Conservation (phyloP, 2,797 vertebrate species). For the Rhadinocentrus ornatus region DNA sequence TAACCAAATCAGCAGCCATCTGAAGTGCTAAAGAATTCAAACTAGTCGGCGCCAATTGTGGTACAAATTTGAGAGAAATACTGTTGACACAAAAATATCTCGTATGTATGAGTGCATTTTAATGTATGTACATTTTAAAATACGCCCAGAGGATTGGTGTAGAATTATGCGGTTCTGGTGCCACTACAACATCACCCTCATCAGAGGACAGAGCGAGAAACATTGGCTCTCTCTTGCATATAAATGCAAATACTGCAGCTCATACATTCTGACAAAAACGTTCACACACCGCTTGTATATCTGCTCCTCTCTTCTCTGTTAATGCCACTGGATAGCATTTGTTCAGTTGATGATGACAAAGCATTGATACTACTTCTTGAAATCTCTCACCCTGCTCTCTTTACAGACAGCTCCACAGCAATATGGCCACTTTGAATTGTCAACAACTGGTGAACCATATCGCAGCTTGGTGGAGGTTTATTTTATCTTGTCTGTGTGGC, state of each 20-base stretch:
- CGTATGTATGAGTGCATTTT: background rate
- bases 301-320: slow-evolving; percentile 5
- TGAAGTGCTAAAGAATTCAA: slow-evolving; percentile 34
- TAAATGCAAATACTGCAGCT: slow-evolving; percentile 17
- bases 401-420: slow-evolving; percentile 56
- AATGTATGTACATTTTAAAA: background rate
- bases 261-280: background rate
- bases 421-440: slow-evolving; percentile 64
- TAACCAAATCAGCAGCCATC: slow-evolving; percentile 33
- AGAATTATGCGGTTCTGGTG: slow-evolving; percentile 2
- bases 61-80: slow-evolving; percentile 20
- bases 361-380: slow-evolving; percentile 43
- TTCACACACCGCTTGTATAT: slow-evolving; percentile 16
- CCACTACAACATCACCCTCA: background rate
- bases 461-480: slow-evolving; percentile 58
- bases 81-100: slow-evolving; percentile 4
- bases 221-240: slow-evolving; percentile 16
- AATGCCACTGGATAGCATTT: slow-evolving; percentile 16
- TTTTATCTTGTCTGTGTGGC: slow-evolving; percentile 40
- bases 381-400: slow-evolving; percentile 61
- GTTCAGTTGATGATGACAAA: slow-evolving; percentile 51
- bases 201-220: background rate
- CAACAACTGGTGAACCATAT: slow-evolving; percentile 59
- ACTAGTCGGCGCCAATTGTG: slow-evolving; percentile 19
- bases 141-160: background rate